Conservation (phyloP, 2,888 invertebrate genomes). For the Cryptocephalus moraei region DNA sequence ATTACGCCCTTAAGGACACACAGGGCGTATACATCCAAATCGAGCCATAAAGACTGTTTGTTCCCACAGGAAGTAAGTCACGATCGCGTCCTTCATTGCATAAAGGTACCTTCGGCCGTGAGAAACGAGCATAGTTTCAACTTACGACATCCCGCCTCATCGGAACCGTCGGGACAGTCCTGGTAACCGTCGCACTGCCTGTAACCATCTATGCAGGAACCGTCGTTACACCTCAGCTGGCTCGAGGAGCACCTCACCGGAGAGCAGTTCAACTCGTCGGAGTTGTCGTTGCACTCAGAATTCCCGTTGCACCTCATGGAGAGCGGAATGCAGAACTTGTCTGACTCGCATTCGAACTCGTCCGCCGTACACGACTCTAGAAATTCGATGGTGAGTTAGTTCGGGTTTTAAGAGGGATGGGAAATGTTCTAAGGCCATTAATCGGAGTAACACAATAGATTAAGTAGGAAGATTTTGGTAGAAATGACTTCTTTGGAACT, state of each 20-base stretch:
- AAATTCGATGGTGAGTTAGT: not conserved
- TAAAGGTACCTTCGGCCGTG: too few species aligned
- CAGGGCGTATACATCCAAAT: too few species aligned
- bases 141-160: constrained; percentile 54
- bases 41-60: too few species aligned
- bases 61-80: too few species aligned
- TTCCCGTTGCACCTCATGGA: constrained; percentile 48
- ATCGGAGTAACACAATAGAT: too few species aligned
- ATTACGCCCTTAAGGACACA: too few species aligned
- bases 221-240: constrained; percentile 52
- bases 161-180: constrained; percentile 51
- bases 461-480: too few species aligned
- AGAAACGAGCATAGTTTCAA: not conserved
- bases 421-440: too few species aligned
- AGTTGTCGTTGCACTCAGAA: constrained; percentile 48
- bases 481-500: too few species aligned
- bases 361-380: constrained; percentile 45
- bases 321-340: constrained; percentile 44
- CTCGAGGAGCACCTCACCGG: constrained; percentile 36
- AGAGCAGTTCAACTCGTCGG: constrained; percentile 47
- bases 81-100: too few species aligned
- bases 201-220: constrained; percentile 46
- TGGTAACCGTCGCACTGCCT: constrained; percentile 42
- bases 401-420: too few species aligned
- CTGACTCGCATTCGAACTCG: constrained; percentile 56